A percentile compares a stretch with the other conserved stretches of the same genome.
phyloP scores from a whole-genome alignment of 2,113 vertebrate genomes.

The Centropristis striata region DNA sequence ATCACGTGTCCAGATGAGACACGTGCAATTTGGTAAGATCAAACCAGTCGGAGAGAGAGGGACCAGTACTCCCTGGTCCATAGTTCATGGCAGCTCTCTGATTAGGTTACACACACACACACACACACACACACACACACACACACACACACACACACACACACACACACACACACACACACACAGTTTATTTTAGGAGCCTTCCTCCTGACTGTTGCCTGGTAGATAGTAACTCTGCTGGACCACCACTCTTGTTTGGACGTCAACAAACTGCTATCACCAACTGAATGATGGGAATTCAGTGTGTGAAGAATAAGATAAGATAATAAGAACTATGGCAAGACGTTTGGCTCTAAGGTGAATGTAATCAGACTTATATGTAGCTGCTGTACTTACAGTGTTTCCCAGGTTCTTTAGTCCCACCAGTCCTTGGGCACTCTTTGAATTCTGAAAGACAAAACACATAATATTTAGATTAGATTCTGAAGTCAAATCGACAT shows the following conservation, averaged over 20 bases:
- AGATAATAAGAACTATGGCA: no score
- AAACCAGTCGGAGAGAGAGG: slow-evolving; percentile 39
- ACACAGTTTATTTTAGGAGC: slow-evolving; percentile 77
- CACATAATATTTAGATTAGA: slow-evolving; percentile 15
- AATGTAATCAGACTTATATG: not conserved
- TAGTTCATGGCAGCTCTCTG: slow-evolving; percentile 57
- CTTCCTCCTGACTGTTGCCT: slow-evolving; percentile 72
- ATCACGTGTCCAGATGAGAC: slow-evolving; percentile 46
- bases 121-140: slow-evolving; percentile 13
- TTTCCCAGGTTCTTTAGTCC: slow-evolving; percentile 98
- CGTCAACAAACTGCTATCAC: slow-evolving; percentile 8
- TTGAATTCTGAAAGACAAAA: slow-evolving; percentile 90
- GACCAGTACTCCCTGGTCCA: slow-evolving; percentile 36
- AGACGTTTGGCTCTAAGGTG: not conserved
- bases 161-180: slow-evolving; percentile 12
- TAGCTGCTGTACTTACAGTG: slow-evolving; percentile 89
- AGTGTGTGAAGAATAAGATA: not conserved
- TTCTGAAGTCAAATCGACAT: not conserved
- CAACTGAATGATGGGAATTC: slow-evolving; percentile 10
- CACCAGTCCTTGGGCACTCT: slow-evolving; percentile 93
- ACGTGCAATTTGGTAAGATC: slow-evolving; percentile 40
- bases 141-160: slow-evolving; percentile 28
- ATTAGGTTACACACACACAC: slow-evolving; percentile 62
- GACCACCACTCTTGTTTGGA: not conserved
- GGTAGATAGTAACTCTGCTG: slow-evolving; percentile 59